Evolutionary conservation across 2,113 vertebrate genomes (phyloP).

Genomic region (Menidia beryllina): DNA sequence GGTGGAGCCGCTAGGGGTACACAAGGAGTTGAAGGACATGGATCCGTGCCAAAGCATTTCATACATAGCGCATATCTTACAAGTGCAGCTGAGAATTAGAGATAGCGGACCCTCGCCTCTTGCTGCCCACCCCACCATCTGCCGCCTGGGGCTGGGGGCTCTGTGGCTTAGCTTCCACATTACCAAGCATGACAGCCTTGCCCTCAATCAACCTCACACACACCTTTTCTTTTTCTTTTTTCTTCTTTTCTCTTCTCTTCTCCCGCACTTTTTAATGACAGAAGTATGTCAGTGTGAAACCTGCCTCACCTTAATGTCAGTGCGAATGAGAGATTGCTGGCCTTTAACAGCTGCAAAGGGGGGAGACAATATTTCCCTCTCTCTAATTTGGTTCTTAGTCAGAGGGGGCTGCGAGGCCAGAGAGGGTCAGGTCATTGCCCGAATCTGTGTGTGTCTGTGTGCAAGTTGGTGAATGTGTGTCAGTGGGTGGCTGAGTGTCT

Average conservation of each 20-base stretch:
- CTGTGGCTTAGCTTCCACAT: conserved; percentile 61
- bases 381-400: conserved; percentile 84
- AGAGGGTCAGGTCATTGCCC: conserved; percentile 50
- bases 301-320: conserved; percentile 77
- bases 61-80: conserved; percentile 77
- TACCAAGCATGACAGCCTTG: conserved; percentile 62
- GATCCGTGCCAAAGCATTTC: conserved; percentile 81
- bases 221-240: conserved; percentile 20
- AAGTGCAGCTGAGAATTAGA: conserved; percentile 69
- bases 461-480: conserved; percentile 42
- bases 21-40: conserved; percentile 81
- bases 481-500: conserved; percentile 51
- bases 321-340: conserved; percentile 81
- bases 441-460: conserved; percentile 30
- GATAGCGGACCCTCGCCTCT: conserved; percentile 66
- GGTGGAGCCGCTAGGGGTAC: conserved; percentile 71
- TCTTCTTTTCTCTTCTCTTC: conserved; percentile 24
- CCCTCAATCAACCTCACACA: conserved; percentile 67
- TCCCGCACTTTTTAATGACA: conserved; percentile 78
- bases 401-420: conserved; percentile 54
- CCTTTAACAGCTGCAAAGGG: conserved; percentile 70
- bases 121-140: conserved; percentile 76
- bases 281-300: conserved; percentile 77
- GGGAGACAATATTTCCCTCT: conserved; percentile 73
- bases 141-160: conserved; percentile 59